A percentile compares a stretch with the other conserved stretches of the same genome.
phyloP scores from a whole-genome alignment of 1,140 invertebrate species.

The Bombus pascuorum region DNA sequence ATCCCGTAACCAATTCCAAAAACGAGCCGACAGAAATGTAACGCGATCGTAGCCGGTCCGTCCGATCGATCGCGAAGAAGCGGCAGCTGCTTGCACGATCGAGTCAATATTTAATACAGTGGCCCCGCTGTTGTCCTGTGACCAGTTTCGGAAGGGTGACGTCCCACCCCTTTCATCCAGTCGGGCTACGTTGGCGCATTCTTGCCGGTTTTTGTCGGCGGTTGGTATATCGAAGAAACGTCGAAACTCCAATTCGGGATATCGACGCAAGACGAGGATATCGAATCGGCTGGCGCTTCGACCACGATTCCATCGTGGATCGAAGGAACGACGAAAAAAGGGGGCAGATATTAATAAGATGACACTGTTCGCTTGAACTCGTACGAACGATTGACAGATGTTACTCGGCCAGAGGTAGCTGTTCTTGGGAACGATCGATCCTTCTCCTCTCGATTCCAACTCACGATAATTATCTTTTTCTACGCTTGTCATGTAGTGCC shows the following conservation, averaged over 20 bases:
- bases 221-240: constrained; percentile 64
- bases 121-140: constrained; percentile 67
- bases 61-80: constrained; percentile 63
- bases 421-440: constrained; percentile 17
- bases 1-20: not conserved
- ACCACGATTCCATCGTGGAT: constrained; percentile 10
- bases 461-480: constrained; percentile 42
- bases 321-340: constrained; percentile 50
- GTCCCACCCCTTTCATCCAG: constrained; percentile 69
- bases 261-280: not conserved
- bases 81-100: constrained; percentile 74
- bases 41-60: not conserved
- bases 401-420: not conserved
- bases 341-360: constrained; percentile 69
- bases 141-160: constrained; percentile 70
- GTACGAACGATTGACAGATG: constrained; percentile 59
- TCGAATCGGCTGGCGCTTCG: constrained; percentile 51
- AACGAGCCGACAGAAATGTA: constrained; percentile 14
- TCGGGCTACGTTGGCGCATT: constrained; percentile 68
- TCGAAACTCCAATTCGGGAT: constrained; percentile 64
- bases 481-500: not conserved
- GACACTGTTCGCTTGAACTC: constrained; percentile 63
- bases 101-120: constrained; percentile 78
- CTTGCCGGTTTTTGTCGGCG: constrained; percentile 75
- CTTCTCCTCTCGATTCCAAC: not conserved